phyloP scores from a whole-genome alignment of 2,888 invertebrate genomes.

The Octodonta nipae region DNA sequence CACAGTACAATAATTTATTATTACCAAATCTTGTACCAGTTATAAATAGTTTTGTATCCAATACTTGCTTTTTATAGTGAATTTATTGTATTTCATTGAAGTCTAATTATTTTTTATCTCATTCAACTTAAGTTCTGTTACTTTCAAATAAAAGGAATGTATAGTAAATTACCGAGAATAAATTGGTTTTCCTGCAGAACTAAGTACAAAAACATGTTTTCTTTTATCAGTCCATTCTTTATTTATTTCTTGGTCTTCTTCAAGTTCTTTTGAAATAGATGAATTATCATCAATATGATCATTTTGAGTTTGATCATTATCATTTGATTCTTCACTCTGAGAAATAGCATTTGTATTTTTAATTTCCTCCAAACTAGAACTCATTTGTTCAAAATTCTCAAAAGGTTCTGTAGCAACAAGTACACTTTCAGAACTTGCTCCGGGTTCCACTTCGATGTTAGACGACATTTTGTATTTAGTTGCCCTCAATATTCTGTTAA shows the following conservation, averaged over 20 bases:
- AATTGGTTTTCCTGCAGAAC: conserved; percentile 92
- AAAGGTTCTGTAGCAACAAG: conserved; percentile 58
- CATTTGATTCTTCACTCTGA: conserved; percentile 18
- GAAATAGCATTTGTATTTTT: conserved; percentile 38
- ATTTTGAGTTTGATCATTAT: conserved; percentile 22
- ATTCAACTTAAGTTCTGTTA: no score
- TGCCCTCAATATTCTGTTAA: no score
- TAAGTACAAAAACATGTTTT: conserved; percentile 87
- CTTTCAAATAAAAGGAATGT: no score
- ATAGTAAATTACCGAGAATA: conserved; percentile 59
- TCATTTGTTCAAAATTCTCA: conserved; percentile 56
- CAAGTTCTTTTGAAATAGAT: conserved; percentile 15
- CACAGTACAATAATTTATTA: no score
- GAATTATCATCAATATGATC: conserved; percentile 19
- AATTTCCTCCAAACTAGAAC: conserved; percentile 47
- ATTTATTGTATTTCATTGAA: conserved; percentile 4
- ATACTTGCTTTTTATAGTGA: no score
- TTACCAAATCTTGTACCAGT: no score
- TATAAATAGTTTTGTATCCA: no score
- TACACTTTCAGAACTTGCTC: conserved; percentile 51
- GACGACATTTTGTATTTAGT: conserved; percentile 3
- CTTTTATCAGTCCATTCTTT: conserved; percentile 64
- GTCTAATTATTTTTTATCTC: conserved; percentile 3
- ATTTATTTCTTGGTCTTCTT: conserved; percentile 47
- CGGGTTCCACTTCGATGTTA: conserved; percentile 39